Evolutionary conservation across 2,113 vertebrate genomes (phyloP).

Genomic region (Corythoichthys haematopterus): DNA sequence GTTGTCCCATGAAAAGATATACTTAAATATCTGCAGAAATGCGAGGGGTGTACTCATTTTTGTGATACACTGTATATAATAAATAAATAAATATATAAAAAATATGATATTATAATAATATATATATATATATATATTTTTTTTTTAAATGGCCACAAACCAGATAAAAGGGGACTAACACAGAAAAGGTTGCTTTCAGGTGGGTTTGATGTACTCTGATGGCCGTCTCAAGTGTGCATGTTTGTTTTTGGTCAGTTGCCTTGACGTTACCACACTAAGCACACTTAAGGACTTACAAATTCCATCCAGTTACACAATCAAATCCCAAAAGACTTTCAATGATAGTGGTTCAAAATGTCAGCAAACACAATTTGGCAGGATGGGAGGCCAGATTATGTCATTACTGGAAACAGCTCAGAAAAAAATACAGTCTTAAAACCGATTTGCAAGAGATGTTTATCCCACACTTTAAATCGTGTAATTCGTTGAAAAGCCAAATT

Average conservation of each 20-base stretch:
- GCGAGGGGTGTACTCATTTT: too few species aligned
- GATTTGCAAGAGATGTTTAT: not conserved
- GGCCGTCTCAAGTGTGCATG: conserved; percentile 12
- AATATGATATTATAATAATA: too few species aligned
- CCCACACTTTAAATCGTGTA: not conserved
- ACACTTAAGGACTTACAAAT: conserved; percentile 43
- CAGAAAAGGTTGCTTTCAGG: not conserved
- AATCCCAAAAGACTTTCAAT: conserved; percentile 48
- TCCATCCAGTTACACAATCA: conserved; percentile 58
- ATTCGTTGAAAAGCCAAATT: not conserved
- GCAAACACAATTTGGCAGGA: conserved; percentile 25
- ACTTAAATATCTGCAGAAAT: too few species aligned
- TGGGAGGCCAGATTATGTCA: conserved; percentile 13
- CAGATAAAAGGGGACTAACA: not conserved
- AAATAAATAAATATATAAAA: too few species aligned
- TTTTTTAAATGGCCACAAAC: not conserved
- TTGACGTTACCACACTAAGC: conserved; percentile 12
- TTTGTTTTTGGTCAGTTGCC: conserved; percentile 35
- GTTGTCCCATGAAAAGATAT: too few species aligned
- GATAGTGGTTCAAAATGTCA: conserved; percentile 34
- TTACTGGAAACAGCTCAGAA: not conserved
- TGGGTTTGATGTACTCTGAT: conserved; percentile 20
- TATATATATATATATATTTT: too few species aligned
- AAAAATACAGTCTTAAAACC: not conserved
- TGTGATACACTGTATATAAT: too few species aligned